Conservation (phyloP, 2,888 invertebrate species). For the Chloroclystis v-ata region DNA sequence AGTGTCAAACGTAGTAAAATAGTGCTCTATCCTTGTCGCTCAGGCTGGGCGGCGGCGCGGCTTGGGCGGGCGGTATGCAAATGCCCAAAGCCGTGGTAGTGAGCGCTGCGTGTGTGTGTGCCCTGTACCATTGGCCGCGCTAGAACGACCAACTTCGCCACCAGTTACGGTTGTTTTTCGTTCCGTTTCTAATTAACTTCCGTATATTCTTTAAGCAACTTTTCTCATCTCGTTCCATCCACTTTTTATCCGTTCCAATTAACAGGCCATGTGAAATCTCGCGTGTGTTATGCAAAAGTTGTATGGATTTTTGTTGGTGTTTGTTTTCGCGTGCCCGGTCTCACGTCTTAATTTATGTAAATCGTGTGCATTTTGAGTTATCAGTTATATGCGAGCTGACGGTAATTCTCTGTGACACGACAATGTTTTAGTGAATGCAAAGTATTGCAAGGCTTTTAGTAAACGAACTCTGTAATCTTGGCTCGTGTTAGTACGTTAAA, state of each 20-base stretch:
- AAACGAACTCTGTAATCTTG: slow-evolving; percentile 50
- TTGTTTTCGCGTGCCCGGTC: slow-evolving; percentile 54
- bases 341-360: slow-evolving; percentile 53
- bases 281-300: slow-evolving; percentile 65
- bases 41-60: slow-evolving; percentile 74
- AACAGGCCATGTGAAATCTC: slow-evolving; percentile 61
- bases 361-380: slow-evolving; percentile 45
- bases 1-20: slow-evolving; percentile 50
- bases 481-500: slow-evolving; percentile 62
- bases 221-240: slow-evolving; percentile 70
- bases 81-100: slow-evolving; percentile 68
- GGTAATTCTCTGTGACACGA: slow-evolving; percentile 61
- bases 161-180: slow-evolving; percentile 79
- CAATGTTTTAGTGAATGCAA: slow-evolving; percentile 52
- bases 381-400: slow-evolving; percentile 45
- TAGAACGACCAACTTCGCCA: slow-evolving; percentile 79
- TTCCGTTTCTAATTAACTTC: slow-evolving; percentile 77
- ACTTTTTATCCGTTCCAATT: slow-evolving; percentile 55
- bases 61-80: slow-evolving; percentile 79
- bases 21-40: slow-evolving; percentile 69
- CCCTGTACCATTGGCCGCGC: slow-evolving; percentile 75
- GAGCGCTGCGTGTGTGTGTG: slow-evolving; percentile 67
- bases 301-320: slow-evolving; percentile 53
- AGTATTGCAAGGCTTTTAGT: slow-evolving; percentile 42
- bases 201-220: slow-evolving; percentile 77